Evolutionary conservation across 2,113 vertebrate species (phyloP).

Genomic region (Gobius niger): DNA sequence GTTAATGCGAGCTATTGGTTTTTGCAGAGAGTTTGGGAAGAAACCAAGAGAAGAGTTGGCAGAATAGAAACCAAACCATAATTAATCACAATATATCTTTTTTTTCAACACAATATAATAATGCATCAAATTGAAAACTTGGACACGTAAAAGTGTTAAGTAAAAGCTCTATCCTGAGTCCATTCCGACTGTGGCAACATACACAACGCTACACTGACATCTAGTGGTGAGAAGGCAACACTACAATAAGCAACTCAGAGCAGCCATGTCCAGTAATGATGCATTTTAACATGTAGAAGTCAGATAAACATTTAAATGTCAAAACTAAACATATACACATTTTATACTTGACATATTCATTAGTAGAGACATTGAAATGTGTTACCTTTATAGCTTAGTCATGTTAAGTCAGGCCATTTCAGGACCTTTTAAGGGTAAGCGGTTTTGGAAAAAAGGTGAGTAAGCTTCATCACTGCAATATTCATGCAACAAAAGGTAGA

Average conservation of each 20-base stretch:
- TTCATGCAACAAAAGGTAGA: not conserved
- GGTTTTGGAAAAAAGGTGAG: not conserved
- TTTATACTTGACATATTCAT: not conserved
- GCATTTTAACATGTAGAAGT: not conserved
- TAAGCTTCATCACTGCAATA: not conserved
- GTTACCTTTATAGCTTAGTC: not conserved
- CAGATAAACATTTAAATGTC: not conserved
- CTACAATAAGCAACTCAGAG: conserved; percentile 13
- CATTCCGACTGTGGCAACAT: not conserved
- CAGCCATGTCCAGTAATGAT: not conserved
- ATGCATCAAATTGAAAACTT: too few species aligned
- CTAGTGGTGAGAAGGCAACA: conserved; percentile 42
- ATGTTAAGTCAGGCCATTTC: not conserved
- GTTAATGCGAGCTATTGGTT: not conserved
- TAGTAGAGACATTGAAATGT: not conserved
- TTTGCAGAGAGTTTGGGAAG: not conserved
- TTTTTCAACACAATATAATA: too few species aligned
- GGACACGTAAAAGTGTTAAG: too few species aligned
- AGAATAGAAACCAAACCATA: too few species aligned
- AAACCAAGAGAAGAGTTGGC: too few species aligned
- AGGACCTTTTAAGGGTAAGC: not conserved
- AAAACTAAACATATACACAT: not conserved
- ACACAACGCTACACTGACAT: conserved; percentile 17
- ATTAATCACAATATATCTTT: too few species aligned
- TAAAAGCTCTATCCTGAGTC: too few species aligned